Base-by-base conservation (phyloP, 2,113 vertebrate species). In the Plectropomus leopardus region DNA sequence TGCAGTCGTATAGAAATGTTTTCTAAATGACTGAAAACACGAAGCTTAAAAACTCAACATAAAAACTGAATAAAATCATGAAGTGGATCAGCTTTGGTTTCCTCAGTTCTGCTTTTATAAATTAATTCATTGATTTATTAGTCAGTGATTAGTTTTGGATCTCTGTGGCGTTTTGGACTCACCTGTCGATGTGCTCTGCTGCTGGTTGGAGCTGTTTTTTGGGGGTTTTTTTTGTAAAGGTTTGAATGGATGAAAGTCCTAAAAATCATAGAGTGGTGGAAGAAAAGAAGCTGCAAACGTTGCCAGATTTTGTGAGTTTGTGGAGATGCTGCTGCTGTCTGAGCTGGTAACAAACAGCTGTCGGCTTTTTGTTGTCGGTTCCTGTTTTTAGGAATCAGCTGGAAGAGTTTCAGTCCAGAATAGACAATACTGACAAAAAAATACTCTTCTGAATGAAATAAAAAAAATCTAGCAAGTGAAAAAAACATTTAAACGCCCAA, bases 321-420 rank as follows among this genome's bases (percentile, higher is more conserved):
- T 26, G 9, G 34, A 30, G 65, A 3, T 40, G 64, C 58, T n/a
- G 63, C 26, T 32, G 72, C 36, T 76, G 70, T 53, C 44, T 5
- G 44, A 28, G 64, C 48, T 45, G 63, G 47, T 67, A 36, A 11
- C 32, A 40, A 45, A 73, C 80, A 76, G 66, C 47, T 82, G 65
- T 21, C 6, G 57, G 45, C 44, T 11, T 81, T 42, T 47, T 58
- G 63, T 59, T 44, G 60, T 44, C 26, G 2, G 23, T 60, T 34
- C 4, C 42, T 36, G 1, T 47, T 59, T 66, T 60, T 47, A 66
- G 36, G 30, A 53, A 53, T 72, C 54, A 57, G 16, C 58, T 55
- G 28, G 48, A 55, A 42, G 61, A 76, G 17, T 47, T 55, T 63
- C 23, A 54, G 23, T 36, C 48, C 42, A 68, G 28, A 36, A 44